phyloP scores from a whole-genome alignment of 2,113 vertebrate species.

The Cyanoramphus novaezelandiae region DNA sequence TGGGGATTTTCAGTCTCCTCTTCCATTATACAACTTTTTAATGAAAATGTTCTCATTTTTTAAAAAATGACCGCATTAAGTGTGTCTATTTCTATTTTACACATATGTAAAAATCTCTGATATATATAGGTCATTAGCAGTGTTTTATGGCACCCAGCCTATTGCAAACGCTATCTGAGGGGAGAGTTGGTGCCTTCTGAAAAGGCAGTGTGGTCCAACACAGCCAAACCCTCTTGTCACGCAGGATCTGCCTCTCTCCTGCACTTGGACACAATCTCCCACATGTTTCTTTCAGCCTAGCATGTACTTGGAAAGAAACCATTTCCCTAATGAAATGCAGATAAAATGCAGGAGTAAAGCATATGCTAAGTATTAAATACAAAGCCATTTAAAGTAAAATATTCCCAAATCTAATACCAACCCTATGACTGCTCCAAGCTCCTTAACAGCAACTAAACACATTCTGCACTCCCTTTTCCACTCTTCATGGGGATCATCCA shows the following conservation, averaged over 20 bases:
- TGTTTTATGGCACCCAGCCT: not conserved
- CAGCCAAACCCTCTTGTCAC: not conserved
- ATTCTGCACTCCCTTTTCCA: not conserved
- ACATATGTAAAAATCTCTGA: not conserved
- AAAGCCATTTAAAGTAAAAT: not conserved
- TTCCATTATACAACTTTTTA: not conserved
- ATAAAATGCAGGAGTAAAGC: not conserved
- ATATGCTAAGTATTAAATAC: not conserved
- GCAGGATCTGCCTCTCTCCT: not conserved
- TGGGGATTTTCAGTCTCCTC: not conserved
- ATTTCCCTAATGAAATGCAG: not conserved
- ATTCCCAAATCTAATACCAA: not conserved
- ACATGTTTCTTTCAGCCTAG: not conserved
- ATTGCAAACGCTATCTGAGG: not conserved
- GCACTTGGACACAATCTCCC: not conserved
- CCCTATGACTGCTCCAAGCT: not conserved
- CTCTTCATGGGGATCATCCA: not conserved
- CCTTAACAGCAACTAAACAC: not conserved
- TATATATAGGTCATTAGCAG: not conserved
- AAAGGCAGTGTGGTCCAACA: not conserved
- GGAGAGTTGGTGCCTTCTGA: not conserved
- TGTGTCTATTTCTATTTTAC: not conserved
- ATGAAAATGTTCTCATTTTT: not conserved
- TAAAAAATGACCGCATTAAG: not conserved
- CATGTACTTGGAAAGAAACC: not conserved